Conservation (phyloP, 1,140 invertebrate genomes). For the Tetranychus urticae region DNA sequence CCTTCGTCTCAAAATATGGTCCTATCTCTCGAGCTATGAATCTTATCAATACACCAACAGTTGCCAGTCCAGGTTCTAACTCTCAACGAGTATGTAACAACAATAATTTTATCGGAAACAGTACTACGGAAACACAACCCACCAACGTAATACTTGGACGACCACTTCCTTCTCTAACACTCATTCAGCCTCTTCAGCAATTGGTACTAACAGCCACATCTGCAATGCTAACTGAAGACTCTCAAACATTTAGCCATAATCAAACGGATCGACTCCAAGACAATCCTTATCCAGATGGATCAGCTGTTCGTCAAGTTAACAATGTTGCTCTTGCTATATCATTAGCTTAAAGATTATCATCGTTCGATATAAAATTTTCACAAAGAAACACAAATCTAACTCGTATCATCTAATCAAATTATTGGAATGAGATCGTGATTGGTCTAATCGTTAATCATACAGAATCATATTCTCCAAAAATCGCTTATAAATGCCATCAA, state of each 20-base stretch:
- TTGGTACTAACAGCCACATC: background rate
- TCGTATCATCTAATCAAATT: too few species aligned
- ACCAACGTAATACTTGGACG: constrained; percentile 20
- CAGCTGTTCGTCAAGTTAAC: too few species aligned
- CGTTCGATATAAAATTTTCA: too few species aligned
- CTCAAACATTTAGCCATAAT: background rate
- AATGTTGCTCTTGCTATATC: too few species aligned
- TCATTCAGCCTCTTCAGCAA: constrained; percentile 24
- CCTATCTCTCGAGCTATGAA: constrained; percentile 46
- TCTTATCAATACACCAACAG: constrained; percentile 18
- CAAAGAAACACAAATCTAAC: too few species aligned
- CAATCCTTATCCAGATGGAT: too few species aligned
- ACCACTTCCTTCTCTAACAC: constrained; percentile 20
- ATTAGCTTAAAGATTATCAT: too few species aligned
- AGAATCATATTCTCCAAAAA: too few species aligned
- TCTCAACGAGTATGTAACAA: background rate
- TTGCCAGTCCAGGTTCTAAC: constrained; percentile 19
- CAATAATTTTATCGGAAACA: background rate
- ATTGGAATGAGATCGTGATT: too few species aligned
- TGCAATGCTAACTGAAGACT: background rate
- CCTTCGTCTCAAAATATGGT: constrained; percentile 45
- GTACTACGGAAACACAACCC: background rate
- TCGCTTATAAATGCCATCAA: too few species aligned
- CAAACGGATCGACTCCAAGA: background rate
- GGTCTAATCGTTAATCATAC: too few species aligned